Percentiles rank a stretch among this genome's conserved stretches.
Conservation (phyloP, 2,797 vertebrate genomes). For the Agapornis canus region DNA sequence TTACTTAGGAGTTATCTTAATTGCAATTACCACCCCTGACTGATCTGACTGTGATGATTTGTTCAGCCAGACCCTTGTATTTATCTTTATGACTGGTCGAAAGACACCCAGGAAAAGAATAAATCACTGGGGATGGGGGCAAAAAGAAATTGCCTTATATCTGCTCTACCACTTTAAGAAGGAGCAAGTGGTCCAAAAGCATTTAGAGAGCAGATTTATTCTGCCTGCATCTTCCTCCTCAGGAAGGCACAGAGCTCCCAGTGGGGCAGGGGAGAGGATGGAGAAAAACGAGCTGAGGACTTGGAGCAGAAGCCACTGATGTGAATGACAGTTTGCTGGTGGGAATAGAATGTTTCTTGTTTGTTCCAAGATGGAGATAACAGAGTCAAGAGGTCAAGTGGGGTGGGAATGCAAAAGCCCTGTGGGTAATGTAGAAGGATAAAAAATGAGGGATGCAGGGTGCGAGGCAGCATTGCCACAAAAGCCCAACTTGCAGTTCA, state of each 20-base stretch:
- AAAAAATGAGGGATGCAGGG: slow-evolving; percentile 76
- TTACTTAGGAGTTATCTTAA: background rate
- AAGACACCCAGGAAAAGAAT: background rate
- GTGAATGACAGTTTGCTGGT: slow-evolving; percentile 62
- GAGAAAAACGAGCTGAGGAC: background rate
- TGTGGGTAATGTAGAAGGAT: slow-evolving; percentile 82
- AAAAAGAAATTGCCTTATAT: background rate
- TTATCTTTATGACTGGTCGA: background rate
- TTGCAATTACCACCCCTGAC: background rate
- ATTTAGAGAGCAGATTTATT: background rate
- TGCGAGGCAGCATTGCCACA: background rate
- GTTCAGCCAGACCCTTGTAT: background rate
- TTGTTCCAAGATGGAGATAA: slow-evolving; percentile 79
- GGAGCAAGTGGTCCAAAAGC: background rate
- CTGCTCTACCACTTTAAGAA: slow-evolving; percentile 20
- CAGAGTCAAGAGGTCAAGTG: slow-evolving; percentile 85
- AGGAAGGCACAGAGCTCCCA: slow-evolving; percentile 29
- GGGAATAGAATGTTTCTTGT: slow-evolving; percentile 79
- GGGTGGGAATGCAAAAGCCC: slow-evolving; percentile 78
- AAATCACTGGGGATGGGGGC: background rate
- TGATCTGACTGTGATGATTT: background rate
- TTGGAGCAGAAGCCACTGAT: slow-evolving; percentile 41
- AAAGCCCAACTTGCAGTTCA: background rate
- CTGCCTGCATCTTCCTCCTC: background rate
- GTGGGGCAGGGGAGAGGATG: background rate